Evolutionary conservation across 2,888 invertebrate species (phyloP), one percentile per base, ranked within the genome.

Genomic region (Nasonia oneida): DNA sequence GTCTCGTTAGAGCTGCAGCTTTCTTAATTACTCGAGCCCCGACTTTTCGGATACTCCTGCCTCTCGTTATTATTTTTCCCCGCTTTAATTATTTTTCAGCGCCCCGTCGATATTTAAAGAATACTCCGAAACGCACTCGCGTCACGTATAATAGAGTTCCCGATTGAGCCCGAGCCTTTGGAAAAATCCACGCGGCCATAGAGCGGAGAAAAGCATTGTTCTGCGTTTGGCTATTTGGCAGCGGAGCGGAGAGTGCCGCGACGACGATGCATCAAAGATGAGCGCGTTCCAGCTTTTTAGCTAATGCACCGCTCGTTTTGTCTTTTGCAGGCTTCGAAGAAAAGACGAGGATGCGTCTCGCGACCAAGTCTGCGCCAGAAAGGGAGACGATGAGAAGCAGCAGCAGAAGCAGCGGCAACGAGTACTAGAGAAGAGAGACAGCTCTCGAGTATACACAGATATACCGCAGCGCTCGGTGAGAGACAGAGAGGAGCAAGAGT

Each of bases 301-400:
- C 78, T 83, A 83, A 83, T 83, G 83, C 83, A 78, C 70, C 33
- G 83, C 78, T 83, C 78, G 42, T 78, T 42, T 71, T 77, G 78
- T 61, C 57, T 61, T 18, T 83, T 83, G 42, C 78, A 83, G 83
- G 23, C n/a, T 18, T n/a, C 39, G 42, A n/a, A 47, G 15, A 29
- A 15, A 50, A 18, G 42, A 73, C 42, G 74, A 67, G 74, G 53
- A 42, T 23, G 75, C 47, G 73, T n/a, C 71, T 42, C 39, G 23
- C 23, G 29, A 23, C 61, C 50, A 64, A 29, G 61, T 61, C 14
- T 74, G 3, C 73, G 42, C n/a, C 15, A 42, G 61, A 61, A 61
- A 61, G 39, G 61, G 37, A 10, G 77, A 53, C 29, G 42, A 78
- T 64, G 78, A 57, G 37, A n/a, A 53, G 42, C 47, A 61, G 57